Evolutionary conservation across 2,113 vertebrate genomes (phyloP), one percentile per base, ranked within the genome.

Genomic region (Microcebus jonahi): DNA sequence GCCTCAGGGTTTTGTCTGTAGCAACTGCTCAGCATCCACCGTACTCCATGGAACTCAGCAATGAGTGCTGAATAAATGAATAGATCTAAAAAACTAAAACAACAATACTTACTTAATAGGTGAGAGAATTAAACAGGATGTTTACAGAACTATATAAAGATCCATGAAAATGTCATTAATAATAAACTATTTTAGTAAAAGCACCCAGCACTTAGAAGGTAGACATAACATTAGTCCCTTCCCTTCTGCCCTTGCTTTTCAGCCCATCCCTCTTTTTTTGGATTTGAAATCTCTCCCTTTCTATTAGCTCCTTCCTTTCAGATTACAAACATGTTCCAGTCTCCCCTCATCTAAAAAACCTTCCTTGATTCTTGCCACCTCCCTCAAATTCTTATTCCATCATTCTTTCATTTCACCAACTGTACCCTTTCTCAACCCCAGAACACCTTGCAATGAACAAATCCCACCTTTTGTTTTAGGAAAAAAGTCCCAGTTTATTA

Each of bases 401-500:
- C 18, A 81, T 77, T 94, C 29, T 71, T 79, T 65, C 81, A 70
- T 77, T 88, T 90, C 27, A 82, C 31, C 73, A 81, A 29, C 76
- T 57, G 48, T 50, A 50, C 6, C 39, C 81, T 59, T 95, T 86
- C 29, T 68, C 55, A 79, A 63, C 15, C 39, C n/a, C 70, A 3
- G n/a, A 90, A 96, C 4, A 27, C 29, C 94, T 75, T 88, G 48
- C 76, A 90, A 57, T 55, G 55, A 93, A 96, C 59, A 88, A 93
- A 71, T 20, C 11, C 39, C 5, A 18, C 2, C 34, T 96, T 89
- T 94, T 80, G 59, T 67, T 93, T 95, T 53, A 55, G 50, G 6
- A 12, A 48, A 83, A 55, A 71, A 67, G 34, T 48, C 48, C 29
- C 61, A 84, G 95, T 91, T 91, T 70, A 97, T 94, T 95, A 17